A percentile compares a stretch with the other conserved stretches of the same genome.
phyloP scores from a whole-genome alignment of 2,113 vertebrate species.

The Chrysochloris asiatica region DNA sequence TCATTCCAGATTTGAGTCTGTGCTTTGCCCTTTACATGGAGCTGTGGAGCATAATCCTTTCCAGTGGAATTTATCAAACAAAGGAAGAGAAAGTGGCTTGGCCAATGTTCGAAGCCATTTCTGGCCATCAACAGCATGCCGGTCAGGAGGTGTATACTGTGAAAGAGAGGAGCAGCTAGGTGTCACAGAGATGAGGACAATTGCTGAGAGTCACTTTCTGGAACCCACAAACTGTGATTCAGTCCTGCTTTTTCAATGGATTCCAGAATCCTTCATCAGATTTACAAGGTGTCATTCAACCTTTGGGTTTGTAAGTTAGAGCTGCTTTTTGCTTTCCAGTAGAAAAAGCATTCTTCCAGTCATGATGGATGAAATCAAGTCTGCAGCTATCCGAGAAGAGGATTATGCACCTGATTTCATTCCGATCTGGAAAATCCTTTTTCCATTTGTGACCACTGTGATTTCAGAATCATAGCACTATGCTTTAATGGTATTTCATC shows the following conservation, averaged over 20 bases:
- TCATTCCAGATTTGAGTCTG: neutral
- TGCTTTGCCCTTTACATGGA: neutral
- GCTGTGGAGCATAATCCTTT: no score
- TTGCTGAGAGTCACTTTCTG: constrained; percentile 13
- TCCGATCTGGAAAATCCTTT: no score
- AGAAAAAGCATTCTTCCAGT: no score
- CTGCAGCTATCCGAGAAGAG: no score
- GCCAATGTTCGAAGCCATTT: neutral
- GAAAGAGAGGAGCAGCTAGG: constrained; percentile 28
- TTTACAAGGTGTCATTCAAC: neutral
- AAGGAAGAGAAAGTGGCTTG: neutral
- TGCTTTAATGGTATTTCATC: no score
- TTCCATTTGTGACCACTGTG: no score
- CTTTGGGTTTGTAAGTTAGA: neutral
- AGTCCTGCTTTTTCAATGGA: constrained; percentile 44
- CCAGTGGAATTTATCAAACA: no score
- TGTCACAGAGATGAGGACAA: constrained; percentile 37
- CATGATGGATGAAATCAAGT: no score
- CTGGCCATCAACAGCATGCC: neutral
- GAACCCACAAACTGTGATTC: constrained; percentile 14
- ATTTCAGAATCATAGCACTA: no score
- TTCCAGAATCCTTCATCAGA: neutral
- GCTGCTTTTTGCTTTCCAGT: no score
- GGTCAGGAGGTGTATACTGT: neutral
- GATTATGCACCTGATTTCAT: no score